Base-by-base conservation (phyloP, 2,888 invertebrate species). In the Zelleria hepariella region DNA sequence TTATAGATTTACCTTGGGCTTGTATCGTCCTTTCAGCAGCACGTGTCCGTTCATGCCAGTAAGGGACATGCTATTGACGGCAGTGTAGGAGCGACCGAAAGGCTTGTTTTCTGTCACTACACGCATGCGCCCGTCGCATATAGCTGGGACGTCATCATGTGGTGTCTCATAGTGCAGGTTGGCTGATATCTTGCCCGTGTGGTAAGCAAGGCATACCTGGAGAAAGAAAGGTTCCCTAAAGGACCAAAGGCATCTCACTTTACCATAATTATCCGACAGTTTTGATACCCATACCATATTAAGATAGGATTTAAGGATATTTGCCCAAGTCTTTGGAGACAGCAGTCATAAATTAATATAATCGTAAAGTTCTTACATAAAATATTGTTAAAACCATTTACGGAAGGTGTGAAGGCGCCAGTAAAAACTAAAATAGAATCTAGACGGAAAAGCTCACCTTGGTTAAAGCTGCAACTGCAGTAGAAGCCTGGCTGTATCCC, bases 141-240 rank as follows among this genome's bases (percentile, higher is more conserved):
- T 67, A 24, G 90, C 89, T 25, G 78, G 77, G 0, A 91, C 67
- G 53, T 90, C 90, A 27, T 82, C 74, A 4, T 90, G 82, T 0
- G 95, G 93, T 0, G 72, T 78, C 0, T 87, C 80, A 71, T 86
- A 94, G 73, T 95, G 92, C 20, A 96, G 80, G 77, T 95, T 96
- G 0, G 92, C 92, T 0, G 95, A 94, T 58, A 96, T 85, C 7
- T 81, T 65, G 0, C 92, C 92, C 21, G 83, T 84, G 68, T 94
- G 93, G 83, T 94, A 94, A 0, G 92, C 91, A 49, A 95, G 82
- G 8, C 84, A 62, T 0, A 86, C 80, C 86, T 86, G 90, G 18
- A n/a, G n/a, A n/a, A n/a, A n/a, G n/a, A n/a, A n/a, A n/a, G n/a
- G n/a, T n/a, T n/a, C n/a, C n/a, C n/a, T n/a, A n/a, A n/a, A n/a